phyloP scores from a whole-genome alignment of 2,797 vertebrate species.

The Mastacembelus armatus region DNA sequence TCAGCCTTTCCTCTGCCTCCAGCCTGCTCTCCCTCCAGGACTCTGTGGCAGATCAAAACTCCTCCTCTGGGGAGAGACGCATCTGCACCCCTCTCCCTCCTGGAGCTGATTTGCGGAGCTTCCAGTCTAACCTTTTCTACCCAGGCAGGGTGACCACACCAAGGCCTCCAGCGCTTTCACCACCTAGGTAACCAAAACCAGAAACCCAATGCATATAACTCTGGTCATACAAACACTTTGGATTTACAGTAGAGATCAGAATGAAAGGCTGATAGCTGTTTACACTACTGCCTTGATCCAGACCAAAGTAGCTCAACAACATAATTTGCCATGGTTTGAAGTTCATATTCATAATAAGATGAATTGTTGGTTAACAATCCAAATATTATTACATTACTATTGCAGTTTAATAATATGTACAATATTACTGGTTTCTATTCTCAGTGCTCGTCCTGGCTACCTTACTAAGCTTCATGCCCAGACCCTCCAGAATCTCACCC shows the following conservation, averaged over 20 bases:
- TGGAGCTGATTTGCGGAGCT: constrained; percentile 67
- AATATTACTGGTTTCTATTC: background rate
- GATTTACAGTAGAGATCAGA: too few species aligned
- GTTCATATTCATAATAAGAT: background rate
- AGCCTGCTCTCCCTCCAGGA: constrained; percentile 92
- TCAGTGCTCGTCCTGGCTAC: constrained; percentile 29
- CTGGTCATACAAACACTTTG: too few species aligned
- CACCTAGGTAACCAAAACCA: constrained; percentile 43
- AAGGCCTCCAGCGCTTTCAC: constrained; percentile 36
- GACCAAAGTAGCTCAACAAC: background rate
- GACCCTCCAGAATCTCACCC: constrained; percentile 19
- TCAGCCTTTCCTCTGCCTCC: constrained; percentile 85
- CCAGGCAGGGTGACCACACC: constrained; percentile 61
- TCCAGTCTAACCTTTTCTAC: constrained; percentile 70
- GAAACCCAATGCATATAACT: background rate
- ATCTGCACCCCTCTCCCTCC: constrained; percentile 75
- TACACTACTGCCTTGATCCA: too few species aligned
- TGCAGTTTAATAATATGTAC: background rate
- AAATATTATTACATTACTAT: background rate
- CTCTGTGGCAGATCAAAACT: constrained; percentile 55
- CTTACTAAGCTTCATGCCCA: constrained; percentile 21
- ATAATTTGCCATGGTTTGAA: background rate
- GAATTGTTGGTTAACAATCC: background rate
- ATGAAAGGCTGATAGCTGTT: too few species aligned
- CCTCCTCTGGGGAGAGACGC: constrained; percentile 53